These are phyloP conservation scores for Forbesichthys agassizii DNA, from an alignment of 2,113 vertebrate species.

Conservation along the genomic window DNA sequence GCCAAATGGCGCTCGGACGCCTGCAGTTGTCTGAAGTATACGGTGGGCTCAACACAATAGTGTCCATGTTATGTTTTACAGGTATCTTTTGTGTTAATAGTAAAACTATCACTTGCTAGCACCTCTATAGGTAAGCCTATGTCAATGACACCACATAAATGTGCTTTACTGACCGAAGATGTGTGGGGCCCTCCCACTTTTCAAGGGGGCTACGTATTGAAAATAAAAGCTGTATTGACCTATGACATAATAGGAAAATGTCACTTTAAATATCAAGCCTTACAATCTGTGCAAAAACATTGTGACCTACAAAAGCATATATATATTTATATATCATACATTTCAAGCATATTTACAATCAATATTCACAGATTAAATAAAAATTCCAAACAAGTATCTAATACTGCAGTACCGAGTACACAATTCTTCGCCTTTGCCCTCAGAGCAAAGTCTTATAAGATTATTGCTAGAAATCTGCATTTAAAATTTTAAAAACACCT, in stretches of 20 bases:
- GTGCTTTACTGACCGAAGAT: slow-evolving; percentile 38
- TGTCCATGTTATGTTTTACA: slow-evolving; percentile 42
- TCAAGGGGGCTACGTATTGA: slow-evolving; percentile 60
- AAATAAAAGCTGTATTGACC: slow-evolving; percentile 74
- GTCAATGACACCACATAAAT: slow-evolving; percentile 53
- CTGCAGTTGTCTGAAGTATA: too few relatives aligned
- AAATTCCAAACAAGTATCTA: slow-evolving; percentile 75
- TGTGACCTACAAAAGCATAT: slow-evolving; percentile 79
- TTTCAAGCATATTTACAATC: slow-evolving; percentile 94
- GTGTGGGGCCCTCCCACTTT: slow-evolving; percentile 38
- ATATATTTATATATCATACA: slow-evolving; percentile 94
- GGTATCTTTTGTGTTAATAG: slow-evolving; percentile 42
- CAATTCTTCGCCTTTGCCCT: slow-evolving; percentile 61
- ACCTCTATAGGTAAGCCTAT: slow-evolving; percentile 59
- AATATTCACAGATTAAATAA: slow-evolving; percentile 82
- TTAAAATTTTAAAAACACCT: slow-evolving; percentile 39
- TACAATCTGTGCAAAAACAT: slow-evolving; percentile 97
- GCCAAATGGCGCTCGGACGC: too few relatives aligned
- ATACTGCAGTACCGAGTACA: slow-evolving; percentile 87
- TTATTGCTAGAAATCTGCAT: slow-evolving; percentile 81
- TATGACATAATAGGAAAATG: slow-evolving; percentile 76
- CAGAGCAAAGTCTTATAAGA: slow-evolving; percentile 70
- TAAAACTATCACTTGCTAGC: slow-evolving; percentile 56
- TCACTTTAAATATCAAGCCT: slow-evolving; percentile 79
- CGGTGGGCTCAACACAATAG: slow-evolving; percentile 51